Conservation (phyloP, 2,888 invertebrate species). For the Agrochola macilenta region DNA sequence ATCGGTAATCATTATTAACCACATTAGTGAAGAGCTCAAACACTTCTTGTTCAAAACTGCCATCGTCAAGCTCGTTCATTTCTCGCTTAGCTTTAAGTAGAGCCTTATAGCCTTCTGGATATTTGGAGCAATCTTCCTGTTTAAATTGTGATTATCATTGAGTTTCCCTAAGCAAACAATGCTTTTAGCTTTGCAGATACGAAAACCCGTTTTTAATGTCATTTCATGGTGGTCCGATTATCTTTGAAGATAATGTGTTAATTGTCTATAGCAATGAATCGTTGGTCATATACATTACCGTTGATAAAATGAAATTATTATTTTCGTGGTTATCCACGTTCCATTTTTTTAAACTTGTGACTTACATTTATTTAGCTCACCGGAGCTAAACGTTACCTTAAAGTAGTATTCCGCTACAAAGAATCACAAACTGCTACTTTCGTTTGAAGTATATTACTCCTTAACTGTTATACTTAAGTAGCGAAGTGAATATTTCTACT, state of each 20-base stretch:
- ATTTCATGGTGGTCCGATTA: constrained; percentile 31
- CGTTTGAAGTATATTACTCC: neutral
- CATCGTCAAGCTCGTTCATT: constrained; percentile 38
- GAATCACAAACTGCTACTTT: neutral
- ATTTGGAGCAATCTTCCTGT: constrained; percentile 48
- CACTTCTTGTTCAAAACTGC: constrained; percentile 15
- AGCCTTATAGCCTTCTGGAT: constrained; percentile 27
- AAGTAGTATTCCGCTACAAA: no score
- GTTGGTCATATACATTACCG: constrained; percentile 5
- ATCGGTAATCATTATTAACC: constrained; percentile 9
- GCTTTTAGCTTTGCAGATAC: constrained; percentile 48
- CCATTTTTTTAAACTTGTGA: neutral
- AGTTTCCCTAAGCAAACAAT: constrained; percentile 54
- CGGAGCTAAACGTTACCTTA: no score
- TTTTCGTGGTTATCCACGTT: neutral
- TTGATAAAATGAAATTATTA: neutral
- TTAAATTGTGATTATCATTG: constrained; percentile 64
- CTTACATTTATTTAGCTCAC: no score
- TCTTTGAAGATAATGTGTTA: constrained; percentile 23
- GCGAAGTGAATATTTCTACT: neutral
- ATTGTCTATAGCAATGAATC: constrained; percentile 17
- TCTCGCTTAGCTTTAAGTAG: constrained; percentile 32
- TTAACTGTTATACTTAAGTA: neutral
- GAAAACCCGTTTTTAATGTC: constrained; percentile 28
- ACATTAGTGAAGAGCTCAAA: constrained; percentile 10